These are phyloP conservation scores for Labeo catla DNA, from an alignment of 2,113 vertebrate species.

Conservation along the genomic window DNA sequence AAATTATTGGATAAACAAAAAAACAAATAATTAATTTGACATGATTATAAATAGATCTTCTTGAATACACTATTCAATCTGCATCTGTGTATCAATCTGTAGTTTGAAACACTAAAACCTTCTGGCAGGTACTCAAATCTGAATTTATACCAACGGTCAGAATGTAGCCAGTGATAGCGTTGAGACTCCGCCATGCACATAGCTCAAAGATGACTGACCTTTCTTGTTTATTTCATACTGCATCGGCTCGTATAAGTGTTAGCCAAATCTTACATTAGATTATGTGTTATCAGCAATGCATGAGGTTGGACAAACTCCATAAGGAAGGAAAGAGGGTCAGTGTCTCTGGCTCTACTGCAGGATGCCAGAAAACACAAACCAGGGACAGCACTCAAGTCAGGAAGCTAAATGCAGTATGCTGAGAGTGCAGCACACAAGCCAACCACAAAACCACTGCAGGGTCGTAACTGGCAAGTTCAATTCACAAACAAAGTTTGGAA, in stretches of 20 bases:
- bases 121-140: background rate
- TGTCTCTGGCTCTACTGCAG: conserved; percentile 23
- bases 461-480: conserved; percentile 61
- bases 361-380: conserved; percentile 46
- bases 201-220: background rate
- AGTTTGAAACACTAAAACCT: background rate
- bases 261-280: conserved; percentile 43
- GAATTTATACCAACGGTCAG: background rate
- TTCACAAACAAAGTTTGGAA: background rate
- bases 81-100: no score
- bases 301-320: conserved; percentile 23
- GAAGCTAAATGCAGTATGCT: conserved; percentile 67
- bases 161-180: conserved; percentile 35
- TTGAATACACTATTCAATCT: no score
- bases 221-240: conserved; percentile 41
- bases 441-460: conserved; percentile 15
- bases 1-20: background rate
- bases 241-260: conserved; percentile 20
- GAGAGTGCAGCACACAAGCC: conserved; percentile 52
- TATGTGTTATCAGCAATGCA: conserved; percentile 10
- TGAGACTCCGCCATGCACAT: background rate
- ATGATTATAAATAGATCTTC: background rate
- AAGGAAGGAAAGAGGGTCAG: conserved; percentile 13
- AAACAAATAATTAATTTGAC: background rate
- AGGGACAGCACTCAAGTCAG: conserved; percentile 45